Percentiles rank a stretch among this genome's conserved stretches.
Evolutionary conservation across 1,140 invertebrate genomes (phyloP).

Genomic region (Diachasmimorpha longicaudata): DNA sequence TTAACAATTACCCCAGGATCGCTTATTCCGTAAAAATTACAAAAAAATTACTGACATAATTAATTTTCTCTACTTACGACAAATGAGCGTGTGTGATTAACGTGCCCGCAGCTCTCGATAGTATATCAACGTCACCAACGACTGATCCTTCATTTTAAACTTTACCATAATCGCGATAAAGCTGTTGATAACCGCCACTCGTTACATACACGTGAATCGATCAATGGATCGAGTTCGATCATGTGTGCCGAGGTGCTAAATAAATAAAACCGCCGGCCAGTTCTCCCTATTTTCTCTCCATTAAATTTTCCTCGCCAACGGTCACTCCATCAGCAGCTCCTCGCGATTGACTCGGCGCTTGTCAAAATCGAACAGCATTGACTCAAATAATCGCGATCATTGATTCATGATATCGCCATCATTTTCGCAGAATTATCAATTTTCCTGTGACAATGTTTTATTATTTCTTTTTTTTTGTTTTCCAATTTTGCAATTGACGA

Average conservation of each 20-base stretch:
- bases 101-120: neutral
- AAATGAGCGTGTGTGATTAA: neutral
- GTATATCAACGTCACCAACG: neutral
- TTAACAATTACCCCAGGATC: too few relatives aligned
- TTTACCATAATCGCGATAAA: constrained; percentile 39
- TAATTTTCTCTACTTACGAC: neutral
- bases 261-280: neutral
- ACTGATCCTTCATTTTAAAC: constrained; percentile 42
- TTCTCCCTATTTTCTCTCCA: neutral
- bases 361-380: neutral
- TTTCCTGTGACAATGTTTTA: too few relatives aligned
- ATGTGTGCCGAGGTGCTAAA: neutral
- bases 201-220: neutral
- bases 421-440: too few relatives aligned
- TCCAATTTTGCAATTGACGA: too few relatives aligned
- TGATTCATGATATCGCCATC: too few relatives aligned
- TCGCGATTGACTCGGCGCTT: neutral
- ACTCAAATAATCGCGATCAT: too few relatives aligned
- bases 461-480: too few relatives aligned
- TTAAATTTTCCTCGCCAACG: too few relatives aligned
- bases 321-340: neutral
- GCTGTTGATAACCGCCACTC: neutral
- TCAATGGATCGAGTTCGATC: neutral
- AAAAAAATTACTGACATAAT: neutral
- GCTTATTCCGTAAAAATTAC: neutral